phyloP scores from a whole-genome alignment of 2,888 invertebrate species.

The Linnaemya vulpina region DNA sequence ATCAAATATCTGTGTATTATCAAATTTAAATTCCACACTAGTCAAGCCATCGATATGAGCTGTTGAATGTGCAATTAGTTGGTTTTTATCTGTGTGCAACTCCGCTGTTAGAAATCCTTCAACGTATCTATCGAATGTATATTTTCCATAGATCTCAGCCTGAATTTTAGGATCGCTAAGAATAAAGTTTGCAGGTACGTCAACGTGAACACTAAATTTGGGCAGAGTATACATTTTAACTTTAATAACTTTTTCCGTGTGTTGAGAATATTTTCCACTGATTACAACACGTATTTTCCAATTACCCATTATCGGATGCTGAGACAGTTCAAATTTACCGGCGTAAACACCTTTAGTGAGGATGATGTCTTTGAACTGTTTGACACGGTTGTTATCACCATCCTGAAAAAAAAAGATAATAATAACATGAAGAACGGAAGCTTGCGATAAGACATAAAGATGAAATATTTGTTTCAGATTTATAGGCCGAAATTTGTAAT shows the following conservation, averaged over 20 bases:
- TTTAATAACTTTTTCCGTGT: conserved; percentile 81
- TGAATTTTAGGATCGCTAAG: conserved; percentile 84
- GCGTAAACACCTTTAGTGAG: conserved; percentile 90
- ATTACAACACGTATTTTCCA: conserved; percentile 91
- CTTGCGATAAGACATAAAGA: background rate
- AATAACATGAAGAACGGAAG: background rate
- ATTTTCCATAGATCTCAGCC: conserved; percentile 83
- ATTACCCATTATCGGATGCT: conserved; percentile 92
- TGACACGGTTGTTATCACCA: conserved; percentile 90
- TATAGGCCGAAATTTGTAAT: no score
- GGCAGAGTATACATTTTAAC: conserved; percentile 96
- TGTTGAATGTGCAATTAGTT: conserved; percentile 1
- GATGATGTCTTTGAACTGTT: conserved; percentile 89
- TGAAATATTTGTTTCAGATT: background rate
- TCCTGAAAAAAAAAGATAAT: conserved; percentile 84
- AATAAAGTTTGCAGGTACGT: conserved; percentile 91
- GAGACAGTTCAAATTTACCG: conserved; percentile 89
- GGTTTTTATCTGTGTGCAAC: conserved; percentile 85
- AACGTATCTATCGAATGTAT: conserved; percentile 93
- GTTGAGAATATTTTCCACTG: conserved; percentile 78
- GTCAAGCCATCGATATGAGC: conserved; percentile 19
- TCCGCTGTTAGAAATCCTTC: conserved; percentile 90
- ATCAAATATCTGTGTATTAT: background rate
- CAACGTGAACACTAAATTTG: conserved; percentile 94
- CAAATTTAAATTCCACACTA: conserved; percentile 10